Conservation (phyloP, 2,113 vertebrate species). For the Willisornis vidua region DNA sequence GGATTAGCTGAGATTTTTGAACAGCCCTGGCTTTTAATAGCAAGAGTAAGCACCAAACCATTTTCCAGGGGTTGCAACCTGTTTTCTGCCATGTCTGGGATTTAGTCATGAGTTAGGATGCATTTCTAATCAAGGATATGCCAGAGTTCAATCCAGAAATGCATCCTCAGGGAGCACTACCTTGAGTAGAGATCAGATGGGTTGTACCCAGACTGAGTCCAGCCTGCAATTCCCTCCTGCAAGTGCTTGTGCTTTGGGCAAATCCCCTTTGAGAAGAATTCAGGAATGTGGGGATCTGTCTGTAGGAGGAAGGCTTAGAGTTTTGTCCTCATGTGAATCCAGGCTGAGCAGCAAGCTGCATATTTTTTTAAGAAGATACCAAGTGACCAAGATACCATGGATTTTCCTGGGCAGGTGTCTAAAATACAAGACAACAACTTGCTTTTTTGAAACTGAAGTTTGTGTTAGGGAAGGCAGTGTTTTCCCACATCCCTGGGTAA, state of each 20-base stretch:
- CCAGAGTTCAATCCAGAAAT: background rate
- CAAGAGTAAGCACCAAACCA: background rate
- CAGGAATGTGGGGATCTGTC: background rate
- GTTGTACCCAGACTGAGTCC: background rate
- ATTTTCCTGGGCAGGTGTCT: background rate
- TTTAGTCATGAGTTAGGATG: background rate
- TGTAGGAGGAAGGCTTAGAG: background rate
- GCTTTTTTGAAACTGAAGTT: background rate
- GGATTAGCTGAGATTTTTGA: background rate
- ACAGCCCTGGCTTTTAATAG: background rate
- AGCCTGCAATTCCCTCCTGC: background rate
- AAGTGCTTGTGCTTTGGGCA: background rate
- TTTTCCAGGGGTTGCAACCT: background rate
- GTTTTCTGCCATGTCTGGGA: background rate
- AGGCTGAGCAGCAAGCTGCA: background rate
- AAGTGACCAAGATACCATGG: fast-evolving
- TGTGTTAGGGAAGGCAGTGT: background rate
- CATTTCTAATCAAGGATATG: background rate
- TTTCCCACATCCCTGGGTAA: background rate
- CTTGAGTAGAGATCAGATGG: fast-evolving
- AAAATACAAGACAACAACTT: background rate
- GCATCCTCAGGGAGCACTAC: background rate
- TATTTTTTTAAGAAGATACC: background rate
- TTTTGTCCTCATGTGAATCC: background rate
- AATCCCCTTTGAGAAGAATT: background rate